phyloP scores from a whole-genome alignment of 1,140 invertebrate species.

The Drosophila varians region DNA sequence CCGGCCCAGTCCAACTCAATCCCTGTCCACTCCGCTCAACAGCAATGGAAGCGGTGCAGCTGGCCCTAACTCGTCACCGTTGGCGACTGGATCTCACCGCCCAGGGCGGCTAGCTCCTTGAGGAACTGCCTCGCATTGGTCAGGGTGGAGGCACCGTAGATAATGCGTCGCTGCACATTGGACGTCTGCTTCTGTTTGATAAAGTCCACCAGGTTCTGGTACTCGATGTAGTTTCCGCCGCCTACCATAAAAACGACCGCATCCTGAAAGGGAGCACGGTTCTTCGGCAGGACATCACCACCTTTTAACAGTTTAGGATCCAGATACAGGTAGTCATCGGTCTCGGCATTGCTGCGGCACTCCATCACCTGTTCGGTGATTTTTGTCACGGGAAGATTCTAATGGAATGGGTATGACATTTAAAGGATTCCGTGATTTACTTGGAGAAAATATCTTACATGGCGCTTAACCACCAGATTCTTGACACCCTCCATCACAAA shows the following conservation, averaged over 20 bases:
- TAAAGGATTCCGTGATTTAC: neutral
- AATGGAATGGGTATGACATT: neutral
- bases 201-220: constrained; percentile 98
- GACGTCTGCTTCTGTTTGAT: constrained; percentile 92
- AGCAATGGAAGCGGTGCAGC: constrained; percentile 53
- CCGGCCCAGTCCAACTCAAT: constrained; percentile 7
- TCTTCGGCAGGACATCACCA: constrained; percentile 88
- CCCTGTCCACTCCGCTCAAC: constrained; percentile 48
- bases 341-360: constrained; percentile 90
- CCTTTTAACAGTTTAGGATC: constrained; percentile 95
- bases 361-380: constrained; percentile 97
- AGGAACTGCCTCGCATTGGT: constrained; percentile 96
- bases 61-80: constrained; percentile 73
- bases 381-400: constrained; percentile 95
- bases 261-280: constrained; percentile 90
- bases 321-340: constrained; percentile 95
- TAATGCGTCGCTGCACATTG: constrained; percentile 90
- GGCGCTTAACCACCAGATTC: constrained; percentile 98
- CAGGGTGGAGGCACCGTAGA: constrained; percentile 97
- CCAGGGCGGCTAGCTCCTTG: constrained; percentile 92
- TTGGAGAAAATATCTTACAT: constrained; percentile 87
- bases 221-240: constrained; percentile 99
- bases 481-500: constrained; percentile 99
- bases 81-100: constrained; percentile 87
- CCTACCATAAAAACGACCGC: constrained; percentile 98